Base-by-base conservation (phyloP, 2,797 vertebrate species). In the Chloroceryle inda region DNA sequence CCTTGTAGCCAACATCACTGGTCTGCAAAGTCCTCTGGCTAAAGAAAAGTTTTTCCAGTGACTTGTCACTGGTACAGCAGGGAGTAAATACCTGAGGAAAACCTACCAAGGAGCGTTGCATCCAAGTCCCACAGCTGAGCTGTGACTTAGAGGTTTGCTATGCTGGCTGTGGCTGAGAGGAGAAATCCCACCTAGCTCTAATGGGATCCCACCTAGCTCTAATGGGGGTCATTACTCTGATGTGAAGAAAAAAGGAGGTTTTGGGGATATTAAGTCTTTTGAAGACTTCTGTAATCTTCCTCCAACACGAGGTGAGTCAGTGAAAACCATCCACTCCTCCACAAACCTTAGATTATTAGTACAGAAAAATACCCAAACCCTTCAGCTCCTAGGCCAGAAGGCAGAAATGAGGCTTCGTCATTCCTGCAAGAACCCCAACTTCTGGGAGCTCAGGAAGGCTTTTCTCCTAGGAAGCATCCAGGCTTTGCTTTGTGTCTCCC, bases 401-500 rank as follows among this genome's bases (percentile, higher is more conserved):
- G 68, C 38, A 88, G 76, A 75, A 52, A 24, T 29, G 20, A 61
- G 68, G 63, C 38, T 85, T 38, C 64, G 45, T 66, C 59, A 38
- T 50, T 81, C 62, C 38, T 62, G 31, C 27, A 69, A 45, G 85
- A 88, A 73, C 44, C 63, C 74, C 67, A 42, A 0, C 53, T 53
- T 56, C 66, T 89, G 89, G 79, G 71, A 56, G 84, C 88, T 73
- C 76, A 59, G 42, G 38, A 63, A 31, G 16, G 18, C 47, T 58
- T 64, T 49, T 91, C 42, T 90, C 52, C 76, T 75, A 47, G 76
- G 76, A 92, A 87, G 58, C 66, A 89, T 18, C 27, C n/a, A 69
- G 50, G 37, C 69, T 79, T 89, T 78, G 69, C 85, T 78, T 76
- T 76, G 67, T 91, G 77, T 73, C 84, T 95, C 85, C 85, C 91